A percentile compares a stretch with the other conserved stretches of the same genome.
These are phyloP conservation scores for Bryconaethiops microstoma DNA, from an alignment of 2,797 vertebrate genomes.

Conservation along the genomic window DNA sequence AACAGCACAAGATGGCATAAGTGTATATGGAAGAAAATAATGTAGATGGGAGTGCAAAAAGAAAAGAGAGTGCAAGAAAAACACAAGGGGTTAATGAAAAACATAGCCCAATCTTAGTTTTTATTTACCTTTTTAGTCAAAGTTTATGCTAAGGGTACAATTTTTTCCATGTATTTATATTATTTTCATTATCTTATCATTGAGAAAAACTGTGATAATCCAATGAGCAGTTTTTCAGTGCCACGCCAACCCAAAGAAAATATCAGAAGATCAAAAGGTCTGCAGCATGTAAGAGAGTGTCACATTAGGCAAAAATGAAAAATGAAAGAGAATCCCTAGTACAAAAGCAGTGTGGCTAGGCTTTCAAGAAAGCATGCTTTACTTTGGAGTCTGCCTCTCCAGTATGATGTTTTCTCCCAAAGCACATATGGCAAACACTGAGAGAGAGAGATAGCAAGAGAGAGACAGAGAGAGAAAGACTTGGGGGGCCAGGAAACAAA, in stretches of 20 bases:
- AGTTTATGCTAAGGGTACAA: neutral
- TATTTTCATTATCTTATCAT: slow-evolving; percentile 15
- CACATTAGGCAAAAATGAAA: slow-evolving; percentile 46
- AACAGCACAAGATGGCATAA: no score
- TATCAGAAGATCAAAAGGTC: slow-evolving; percentile 37
- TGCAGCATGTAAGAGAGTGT: slow-evolving; percentile 39
- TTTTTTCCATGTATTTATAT: neutral
- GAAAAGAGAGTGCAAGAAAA: no score
- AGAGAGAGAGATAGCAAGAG: neutral
- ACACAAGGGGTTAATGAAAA: neutral
- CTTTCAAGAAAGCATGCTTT: slow-evolving; percentile 46
- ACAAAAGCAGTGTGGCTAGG: slow-evolving; percentile 40
- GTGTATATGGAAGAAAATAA: no score
- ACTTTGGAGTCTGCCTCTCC: slow-evolving; percentile 46
- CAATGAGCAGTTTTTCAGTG: slow-evolving; percentile 30
- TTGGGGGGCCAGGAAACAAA: slow-evolving; percentile 41
- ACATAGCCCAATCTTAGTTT: slow-evolving; percentile 1
- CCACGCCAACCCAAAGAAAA: slow-evolving; percentile 32
- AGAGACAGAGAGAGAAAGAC: neutral
- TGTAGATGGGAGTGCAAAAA: no score
- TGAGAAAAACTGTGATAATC: slow-evolving; percentile 38
- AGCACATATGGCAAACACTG: slow-evolving; percentile 54
- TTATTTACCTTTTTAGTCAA: slow-evolving; percentile 14
- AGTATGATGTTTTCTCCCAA: slow-evolving; percentile 41
- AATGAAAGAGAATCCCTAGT: slow-evolving; percentile 43